Evolutionary conservation across 2,888 invertebrate genomes (phyloP).

Genomic region (Phalera bucephala): DNA sequence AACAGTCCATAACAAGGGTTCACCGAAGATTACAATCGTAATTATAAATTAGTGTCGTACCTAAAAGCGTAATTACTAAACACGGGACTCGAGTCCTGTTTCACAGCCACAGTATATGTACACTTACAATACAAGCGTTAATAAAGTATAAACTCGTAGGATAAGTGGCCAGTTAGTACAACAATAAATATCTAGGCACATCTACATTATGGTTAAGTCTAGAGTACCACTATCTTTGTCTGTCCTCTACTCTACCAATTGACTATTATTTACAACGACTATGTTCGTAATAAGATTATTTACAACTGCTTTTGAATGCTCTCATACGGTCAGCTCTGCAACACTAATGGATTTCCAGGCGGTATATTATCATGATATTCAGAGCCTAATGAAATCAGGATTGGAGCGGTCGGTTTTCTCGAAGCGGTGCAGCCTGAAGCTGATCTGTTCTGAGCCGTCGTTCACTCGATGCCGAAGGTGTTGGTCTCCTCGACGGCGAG

Average conservation of each 20-base stretch:
- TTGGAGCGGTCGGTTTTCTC: too few species aligned
- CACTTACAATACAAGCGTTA: slow-evolving; percentile 71
- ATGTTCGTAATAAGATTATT: slow-evolving; percentile 44
- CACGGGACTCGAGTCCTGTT: slow-evolving; percentile 62
- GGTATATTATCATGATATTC: too few species aligned
- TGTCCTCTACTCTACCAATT: slow-evolving; percentile 57
- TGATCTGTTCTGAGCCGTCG: too few species aligned
- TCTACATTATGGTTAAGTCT: slow-evolving; percentile 45
- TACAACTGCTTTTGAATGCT: slow-evolving; percentile 36
- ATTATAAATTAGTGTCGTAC: slow-evolving; percentile 74
- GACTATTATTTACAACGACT: slow-evolving; percentile 68
- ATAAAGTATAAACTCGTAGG: slow-evolving; percentile 65
- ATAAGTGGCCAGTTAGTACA: slow-evolving; percentile 53
- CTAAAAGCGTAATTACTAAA: slow-evolving; percentile 74
- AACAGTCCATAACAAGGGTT: slow-evolving; percentile 31
- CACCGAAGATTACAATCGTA: slow-evolving; percentile 39
- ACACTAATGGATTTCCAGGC: background rate
- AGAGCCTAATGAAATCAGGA: too few species aligned
- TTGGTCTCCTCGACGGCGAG: slow-evolving; percentile 98
- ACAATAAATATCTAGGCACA: slow-evolving; percentile 55
- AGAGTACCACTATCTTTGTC: slow-evolving; percentile 56
- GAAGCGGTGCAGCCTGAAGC: too few species aligned
- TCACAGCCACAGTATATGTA: slow-evolving; percentile 79
- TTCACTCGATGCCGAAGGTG: slow-evolving; percentile 97
- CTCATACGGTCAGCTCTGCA: slow-evolving; percentile 16